These are phyloP conservation scores for Peromyscus polionotus DNA, from an alignment of 2,113 vertebrate species.

Conservation along the genomic window DNA sequence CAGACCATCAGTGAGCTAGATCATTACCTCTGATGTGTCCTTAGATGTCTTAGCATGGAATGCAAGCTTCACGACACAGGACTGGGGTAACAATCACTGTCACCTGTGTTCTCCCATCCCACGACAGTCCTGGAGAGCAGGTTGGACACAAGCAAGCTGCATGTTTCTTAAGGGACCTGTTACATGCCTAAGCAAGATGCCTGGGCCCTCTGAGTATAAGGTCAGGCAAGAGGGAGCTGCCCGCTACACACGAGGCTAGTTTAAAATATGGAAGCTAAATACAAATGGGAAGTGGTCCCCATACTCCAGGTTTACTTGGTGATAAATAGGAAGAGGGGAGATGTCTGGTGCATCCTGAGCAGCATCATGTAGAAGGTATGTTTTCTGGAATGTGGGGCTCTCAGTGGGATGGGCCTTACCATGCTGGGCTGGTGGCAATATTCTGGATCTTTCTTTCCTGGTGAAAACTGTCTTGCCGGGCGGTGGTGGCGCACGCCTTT, in stretches of 20 bases:
- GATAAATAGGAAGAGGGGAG: slow-evolving; percentile 62
- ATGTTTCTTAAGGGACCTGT: neutral
- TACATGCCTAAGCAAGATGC: neutral
- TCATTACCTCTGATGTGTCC: neutral
- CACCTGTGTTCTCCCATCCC: neutral
- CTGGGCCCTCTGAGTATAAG: neutral
- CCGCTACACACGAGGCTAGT: neutral
- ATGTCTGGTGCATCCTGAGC: neutral
- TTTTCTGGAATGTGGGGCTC: slow-evolving; percentile 23
- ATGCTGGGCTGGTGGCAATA: neutral
- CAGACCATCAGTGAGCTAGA: neutral
- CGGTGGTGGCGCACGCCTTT: no score
- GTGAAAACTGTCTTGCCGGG: neutral
- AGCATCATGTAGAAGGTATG: slow-evolving; percentile 23
- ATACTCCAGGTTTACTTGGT: neutral
- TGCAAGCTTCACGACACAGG: neutral
- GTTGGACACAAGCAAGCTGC: neutral
- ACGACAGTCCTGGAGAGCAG: neutral
- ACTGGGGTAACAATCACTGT: neutral
- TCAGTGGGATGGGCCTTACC: neutral
- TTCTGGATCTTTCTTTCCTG: slow-evolving; percentile 19
- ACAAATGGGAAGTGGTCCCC: neutral
- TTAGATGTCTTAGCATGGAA: neutral
- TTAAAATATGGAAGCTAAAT: neutral
- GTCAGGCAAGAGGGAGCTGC: neutral